Base-by-base conservation (phyloP, 1,140 invertebrate genomes). In the Panonychus citri region DNA sequence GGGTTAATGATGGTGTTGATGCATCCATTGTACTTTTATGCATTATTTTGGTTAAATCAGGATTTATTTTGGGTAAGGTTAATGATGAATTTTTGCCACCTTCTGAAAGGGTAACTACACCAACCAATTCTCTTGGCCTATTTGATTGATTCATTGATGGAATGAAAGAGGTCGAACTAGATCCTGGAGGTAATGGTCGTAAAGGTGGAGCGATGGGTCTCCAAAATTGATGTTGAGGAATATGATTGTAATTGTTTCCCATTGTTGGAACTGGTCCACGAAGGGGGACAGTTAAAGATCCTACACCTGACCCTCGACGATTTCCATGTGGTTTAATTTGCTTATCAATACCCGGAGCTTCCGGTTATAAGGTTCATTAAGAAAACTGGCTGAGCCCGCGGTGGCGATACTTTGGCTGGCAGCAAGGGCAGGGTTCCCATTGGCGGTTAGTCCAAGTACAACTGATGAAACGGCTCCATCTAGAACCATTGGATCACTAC, bases 401-500 rank as follows among this genome's bases (percentile, higher is more conserved):
- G 59, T 48, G 24, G 26, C n/a, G 51, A 54, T 37, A 13, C 54
- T 27, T 21, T 37, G 10, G 21, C 57, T 55, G 52, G 61, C 54
- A 30, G 59, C 49, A 30, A 46, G 57, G 51, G 51, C 30, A 17
- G 59, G 52, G 5, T 75, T 73, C 27, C 72, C 71, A 60, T 76
- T 46, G n/a, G 53, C 53, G 10, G 53, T n/a, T 13, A 28, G 39
- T 10, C 17, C 24, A 34, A 59, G 52, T 24, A 62, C 56, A 37
- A 62, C 61, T 10, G 55, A 49, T 12, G 30, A 34, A 7, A 34
- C 30, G 5, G 30, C 30, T 42, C 58, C 56, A 66, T 95, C 88
- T 17, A 95, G 71, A 3, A 95, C 83, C 0, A 95, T 83, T 2
- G 90, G 89, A 71, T 95, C 89, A 3, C 77, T 76, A 17, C 91